Percentiles rank a stretch among this genome's conserved stretches.
Evolutionary conservation across 2,113 vertebrate genomes (phyloP).

Genomic region (Gobio gobio): DNA sequence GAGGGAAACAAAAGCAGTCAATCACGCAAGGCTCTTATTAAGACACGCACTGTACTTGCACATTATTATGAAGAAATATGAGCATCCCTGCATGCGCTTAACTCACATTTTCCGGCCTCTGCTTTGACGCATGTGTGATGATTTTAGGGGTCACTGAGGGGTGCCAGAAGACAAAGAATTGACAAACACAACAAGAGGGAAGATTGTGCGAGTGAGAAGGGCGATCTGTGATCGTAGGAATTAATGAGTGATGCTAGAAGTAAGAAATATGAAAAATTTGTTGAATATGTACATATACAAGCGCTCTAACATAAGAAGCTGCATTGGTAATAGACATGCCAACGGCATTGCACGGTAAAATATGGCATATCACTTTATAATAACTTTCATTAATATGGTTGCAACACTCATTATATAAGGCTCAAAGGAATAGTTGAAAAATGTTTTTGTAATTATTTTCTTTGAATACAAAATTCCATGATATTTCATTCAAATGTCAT

Average conservation of each 20-base stretch:
- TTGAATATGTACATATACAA: conserved; percentile 10
- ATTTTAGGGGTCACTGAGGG: conserved; percentile 1
- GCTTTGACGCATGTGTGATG: conserved; percentile 13
- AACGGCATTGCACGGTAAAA: not conserved
- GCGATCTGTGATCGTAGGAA: not conserved
- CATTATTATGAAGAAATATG: conserved; percentile 39
- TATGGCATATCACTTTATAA: conserved; percentile 19
- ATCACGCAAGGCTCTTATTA: not conserved
- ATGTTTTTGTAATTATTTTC: too few species aligned
- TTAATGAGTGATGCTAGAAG: not conserved
- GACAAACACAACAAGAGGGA: not conserved
- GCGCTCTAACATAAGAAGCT: not conserved
- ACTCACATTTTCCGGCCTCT: not conserved
- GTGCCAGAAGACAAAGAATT: not conserved
- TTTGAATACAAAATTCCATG: not conserved
- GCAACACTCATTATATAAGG: not conserved
- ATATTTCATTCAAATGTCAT: not conserved
- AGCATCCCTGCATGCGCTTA: not conserved
- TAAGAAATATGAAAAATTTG: not conserved
- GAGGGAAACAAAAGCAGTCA: not conserved
- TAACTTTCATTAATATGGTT: not conserved
- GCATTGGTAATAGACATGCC: not conserved
- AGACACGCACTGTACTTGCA: not conserved
- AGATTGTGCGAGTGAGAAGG: not conserved
- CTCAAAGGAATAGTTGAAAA: not conserved